Evolutionary conservation across 1,140 invertebrate species (phyloP).

Genomic region (Panulirus ornatus): DNA sequence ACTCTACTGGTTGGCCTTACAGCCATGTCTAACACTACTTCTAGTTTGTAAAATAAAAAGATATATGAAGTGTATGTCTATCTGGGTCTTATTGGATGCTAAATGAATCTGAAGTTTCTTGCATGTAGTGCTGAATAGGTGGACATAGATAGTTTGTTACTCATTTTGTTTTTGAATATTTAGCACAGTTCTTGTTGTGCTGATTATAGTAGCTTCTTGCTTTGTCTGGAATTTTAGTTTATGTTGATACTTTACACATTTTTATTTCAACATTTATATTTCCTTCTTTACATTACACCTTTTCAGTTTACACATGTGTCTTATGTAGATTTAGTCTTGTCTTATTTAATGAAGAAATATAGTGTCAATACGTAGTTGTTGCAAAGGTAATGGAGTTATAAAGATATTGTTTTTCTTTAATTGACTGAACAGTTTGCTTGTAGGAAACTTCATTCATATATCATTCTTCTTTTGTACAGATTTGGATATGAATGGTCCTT

Average conservation of each 20-base stretch:
- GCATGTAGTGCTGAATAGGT: background rate
- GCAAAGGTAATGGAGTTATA: background rate
- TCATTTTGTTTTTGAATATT: conserved; percentile 5
- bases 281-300: background rate
- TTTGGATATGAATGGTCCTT: conserved; percentile 10
- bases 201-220: conserved; percentile 5
- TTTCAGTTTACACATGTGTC: background rate
- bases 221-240: background rate
- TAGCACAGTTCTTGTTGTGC: background rate
- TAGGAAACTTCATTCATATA: conserved; percentile 31
- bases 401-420: no score
- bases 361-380: conserved; percentile 16
- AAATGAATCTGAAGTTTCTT: background rate
- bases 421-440: background rate
- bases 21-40: conserved; percentile 3
- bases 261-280: no score
- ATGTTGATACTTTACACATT: no score
- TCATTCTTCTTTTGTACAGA: conserved; percentile 39
- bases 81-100: background rate
- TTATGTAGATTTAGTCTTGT: conserved; percentile 24
- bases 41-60: conserved; percentile 7
- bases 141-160: background rate
- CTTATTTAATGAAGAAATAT: conserved; percentile 22
- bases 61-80: conserved; percentile 14
- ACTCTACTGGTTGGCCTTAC: background rate